These are phyloP conservation scores for Archilochus colubris DNA, from an alignment of 2,113 vertebrate species.

Conservation along the genomic window DNA sequence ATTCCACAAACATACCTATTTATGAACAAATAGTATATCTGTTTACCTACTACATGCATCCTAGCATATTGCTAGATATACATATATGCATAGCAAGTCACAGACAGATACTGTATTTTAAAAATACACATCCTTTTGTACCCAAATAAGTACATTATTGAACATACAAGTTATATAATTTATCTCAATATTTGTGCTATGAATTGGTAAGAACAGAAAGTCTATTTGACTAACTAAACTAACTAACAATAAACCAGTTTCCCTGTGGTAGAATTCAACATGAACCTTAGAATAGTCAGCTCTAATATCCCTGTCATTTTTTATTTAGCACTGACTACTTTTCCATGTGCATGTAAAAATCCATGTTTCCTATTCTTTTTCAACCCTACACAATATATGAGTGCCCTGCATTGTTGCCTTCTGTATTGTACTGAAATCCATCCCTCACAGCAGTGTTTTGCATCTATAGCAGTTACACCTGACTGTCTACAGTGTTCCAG, in stretches of 20 bases:
- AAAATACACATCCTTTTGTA: neutral
- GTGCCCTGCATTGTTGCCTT: neutral
- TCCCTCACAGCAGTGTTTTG: conserved; percentile 17
- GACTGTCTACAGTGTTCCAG: conserved; percentile 2
- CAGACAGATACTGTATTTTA: neutral
- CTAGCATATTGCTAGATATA: neutral
- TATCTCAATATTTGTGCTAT: neutral
- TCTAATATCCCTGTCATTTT: neutral
- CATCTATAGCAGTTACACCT: conserved; percentile 35
- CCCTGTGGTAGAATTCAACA: neutral
- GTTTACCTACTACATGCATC: neutral
- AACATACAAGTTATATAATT: neutral
- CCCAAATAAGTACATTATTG: neutral
- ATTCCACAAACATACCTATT: neutral
- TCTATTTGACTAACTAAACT: neutral
- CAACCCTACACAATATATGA: neutral
- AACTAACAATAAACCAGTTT: neutral
- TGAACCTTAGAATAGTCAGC: neutral
- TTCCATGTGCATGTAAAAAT: neutral
- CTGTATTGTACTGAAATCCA: neutral
- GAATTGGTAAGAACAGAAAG: neutral
- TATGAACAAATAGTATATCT: neutral
- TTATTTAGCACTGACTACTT: neutral
- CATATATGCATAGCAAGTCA: neutral
- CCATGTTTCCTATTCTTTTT: neutral